Percentiles rank a stretch among this genome's conserved stretches.
Conservation (phyloP, 2,797 vertebrate species). For the Xenentodon cancila region DNA sequence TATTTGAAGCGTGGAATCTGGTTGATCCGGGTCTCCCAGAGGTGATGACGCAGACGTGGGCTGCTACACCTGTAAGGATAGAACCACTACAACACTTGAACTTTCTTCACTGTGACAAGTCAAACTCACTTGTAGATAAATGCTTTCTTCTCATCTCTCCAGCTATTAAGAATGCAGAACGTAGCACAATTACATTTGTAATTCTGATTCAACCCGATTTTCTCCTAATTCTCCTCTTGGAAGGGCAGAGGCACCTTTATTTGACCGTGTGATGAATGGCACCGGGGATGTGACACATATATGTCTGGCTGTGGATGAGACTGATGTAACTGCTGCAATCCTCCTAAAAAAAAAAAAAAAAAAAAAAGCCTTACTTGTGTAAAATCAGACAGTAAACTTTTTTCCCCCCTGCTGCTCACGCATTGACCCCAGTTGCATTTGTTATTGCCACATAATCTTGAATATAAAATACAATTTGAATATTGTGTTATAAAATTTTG, state of each 20-base stretch:
- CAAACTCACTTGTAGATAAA: too few relatives aligned
- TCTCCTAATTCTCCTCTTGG: neutral
- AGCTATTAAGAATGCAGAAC: too few relatives aligned
- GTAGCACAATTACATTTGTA: too few relatives aligned
- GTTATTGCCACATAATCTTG: neutral
- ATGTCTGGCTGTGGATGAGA: neutral
- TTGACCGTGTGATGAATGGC: too few relatives aligned
- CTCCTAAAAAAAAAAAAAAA: neutral
- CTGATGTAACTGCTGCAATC: neutral
- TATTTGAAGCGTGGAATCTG: too few relatives aligned
- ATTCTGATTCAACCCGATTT: neutral
- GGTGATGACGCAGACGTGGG: too few relatives aligned
- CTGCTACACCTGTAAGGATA: neutral
- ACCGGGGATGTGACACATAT: too few relatives aligned
- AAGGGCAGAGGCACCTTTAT: too few relatives aligned
- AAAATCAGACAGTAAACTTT: neutral
- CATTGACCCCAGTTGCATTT: conserved; percentile 16
- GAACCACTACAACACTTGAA: neutral
- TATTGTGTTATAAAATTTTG: conserved; percentile 10
- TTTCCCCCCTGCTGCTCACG: neutral
- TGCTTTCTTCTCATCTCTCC: too few relatives aligned
- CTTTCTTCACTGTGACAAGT: neutral
- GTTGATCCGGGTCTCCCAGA: too few relatives aligned
- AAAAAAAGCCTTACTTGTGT: neutral
- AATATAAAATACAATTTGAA: conserved; percentile 21